Conservation (phyloP, 2,888 invertebrate genomes). For the Neocrepidodera transversa region DNA sequence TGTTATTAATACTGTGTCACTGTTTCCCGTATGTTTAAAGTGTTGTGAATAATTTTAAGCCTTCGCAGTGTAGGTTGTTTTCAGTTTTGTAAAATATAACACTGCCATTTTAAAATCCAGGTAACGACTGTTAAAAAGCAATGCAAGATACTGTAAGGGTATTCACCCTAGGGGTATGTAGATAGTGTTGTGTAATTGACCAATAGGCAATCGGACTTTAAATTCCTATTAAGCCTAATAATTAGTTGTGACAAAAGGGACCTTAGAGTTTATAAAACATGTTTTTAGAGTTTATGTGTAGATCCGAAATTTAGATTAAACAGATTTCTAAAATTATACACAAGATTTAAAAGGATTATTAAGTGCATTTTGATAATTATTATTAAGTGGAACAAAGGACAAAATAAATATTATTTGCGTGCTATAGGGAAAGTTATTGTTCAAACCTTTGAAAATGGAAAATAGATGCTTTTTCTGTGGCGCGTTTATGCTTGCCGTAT, state of each 20-base stretch:
- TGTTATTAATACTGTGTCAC: conserved; percentile 42
- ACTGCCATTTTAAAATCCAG: conserved; percentile 42
- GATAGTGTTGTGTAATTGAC: conserved; percentile 26
- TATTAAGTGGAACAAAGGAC: too few relatives aligned
- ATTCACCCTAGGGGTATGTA: conserved; percentile 15
- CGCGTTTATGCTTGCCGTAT: too few relatives aligned
- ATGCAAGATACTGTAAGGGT: conserved; percentile 20
- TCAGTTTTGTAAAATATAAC: conserved; percentile 38
- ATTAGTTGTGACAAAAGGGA: background rate
- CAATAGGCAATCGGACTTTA: conserved; percentile 19
- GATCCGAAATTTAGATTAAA: too few relatives aligned
- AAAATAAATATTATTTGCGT: too few relatives aligned
- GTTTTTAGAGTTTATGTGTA: too few relatives aligned
- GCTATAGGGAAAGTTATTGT: too few relatives aligned
- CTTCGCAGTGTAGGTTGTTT: conserved; percentile 43
- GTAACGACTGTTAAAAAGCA: conserved; percentile 24
- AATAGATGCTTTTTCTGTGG: too few relatives aligned
- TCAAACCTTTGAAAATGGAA: too few relatives aligned
- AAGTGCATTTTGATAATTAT: too few relatives aligned
- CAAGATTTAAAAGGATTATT: too few relatives aligned
- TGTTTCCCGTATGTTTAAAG: conserved; percentile 33
- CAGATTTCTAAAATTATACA: too few relatives aligned
- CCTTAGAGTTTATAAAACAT: too few relatives aligned
- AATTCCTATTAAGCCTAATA: background rate
- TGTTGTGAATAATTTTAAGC: conserved; percentile 24